Evolutionary conservation across 1,140 invertebrate genomes (phyloP).

Genomic region (Anastrepha obliqua): DNA sequence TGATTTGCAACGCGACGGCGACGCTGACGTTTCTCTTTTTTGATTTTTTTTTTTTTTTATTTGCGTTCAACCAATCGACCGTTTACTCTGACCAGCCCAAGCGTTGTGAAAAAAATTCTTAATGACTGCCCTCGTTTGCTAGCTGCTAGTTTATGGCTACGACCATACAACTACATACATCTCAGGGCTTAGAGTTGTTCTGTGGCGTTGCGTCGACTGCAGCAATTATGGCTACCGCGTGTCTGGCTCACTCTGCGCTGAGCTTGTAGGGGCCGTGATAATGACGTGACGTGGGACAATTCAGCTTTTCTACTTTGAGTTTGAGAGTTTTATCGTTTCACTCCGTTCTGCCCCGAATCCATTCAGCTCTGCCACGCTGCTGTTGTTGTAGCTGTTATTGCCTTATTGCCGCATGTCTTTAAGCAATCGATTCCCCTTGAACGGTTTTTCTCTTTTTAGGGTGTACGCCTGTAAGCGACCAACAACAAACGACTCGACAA

Average conservation of each 20-base stretch:
- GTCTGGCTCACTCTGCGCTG: background rate
- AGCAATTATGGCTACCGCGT: background rate
- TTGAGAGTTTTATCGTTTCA: conserved; percentile 23
- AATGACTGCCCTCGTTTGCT: conserved; percentile 36
- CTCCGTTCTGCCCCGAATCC: background rate
- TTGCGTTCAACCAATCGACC: conserved; percentile 58
- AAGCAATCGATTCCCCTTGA: conserved; percentile 1
- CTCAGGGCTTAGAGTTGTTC: background rate
- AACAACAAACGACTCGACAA: background rate
- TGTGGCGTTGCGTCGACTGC: background rate
- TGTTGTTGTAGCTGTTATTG: background rate
- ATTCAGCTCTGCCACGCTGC: background rate
- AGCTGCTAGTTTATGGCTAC: conserved; percentile 30
- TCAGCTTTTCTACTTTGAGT: background rate
- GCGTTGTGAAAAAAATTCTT: conserved; percentile 59
- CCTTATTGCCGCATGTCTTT: background rate
- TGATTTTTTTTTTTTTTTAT: background rate
- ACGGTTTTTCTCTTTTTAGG: background rate
- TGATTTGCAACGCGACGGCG: conserved; percentile 39
- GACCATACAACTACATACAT: background rate
- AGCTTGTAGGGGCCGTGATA: background rate
- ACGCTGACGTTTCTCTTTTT: background rate
- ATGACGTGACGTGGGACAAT: background rate
- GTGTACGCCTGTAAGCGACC: background rate
- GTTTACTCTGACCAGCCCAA: conserved; percentile 65